Conservation (phyloP, 2,888 invertebrate genomes). For the Drosophila paramelanica region DNA sequence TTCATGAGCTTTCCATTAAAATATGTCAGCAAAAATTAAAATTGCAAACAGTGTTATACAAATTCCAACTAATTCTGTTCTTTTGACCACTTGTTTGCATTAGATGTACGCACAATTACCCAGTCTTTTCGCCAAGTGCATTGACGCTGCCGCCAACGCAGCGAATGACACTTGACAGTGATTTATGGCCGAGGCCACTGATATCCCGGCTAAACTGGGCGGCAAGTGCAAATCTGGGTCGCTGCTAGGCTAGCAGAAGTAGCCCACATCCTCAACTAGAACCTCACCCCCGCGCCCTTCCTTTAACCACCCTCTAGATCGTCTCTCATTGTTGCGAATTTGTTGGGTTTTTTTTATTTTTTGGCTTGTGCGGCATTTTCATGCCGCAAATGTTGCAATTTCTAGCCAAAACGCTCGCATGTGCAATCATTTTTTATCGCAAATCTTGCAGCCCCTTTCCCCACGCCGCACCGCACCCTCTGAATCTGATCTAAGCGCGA, state of each 20-base stretch:
- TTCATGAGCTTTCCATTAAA: too few relatives aligned
- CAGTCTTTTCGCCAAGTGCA: constrained; percentile 7
- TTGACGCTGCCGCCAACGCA: constrained; percentile 33
- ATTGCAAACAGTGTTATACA: too few relatives aligned
- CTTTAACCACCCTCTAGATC: neutral
- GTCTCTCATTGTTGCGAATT: constrained; percentile 54
- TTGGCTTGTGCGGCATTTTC: constrained; percentile 52
- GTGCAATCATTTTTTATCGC: constrained; percentile 80
- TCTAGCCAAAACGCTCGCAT: constrained; percentile 71
- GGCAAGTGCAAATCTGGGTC: constrained; percentile 77
- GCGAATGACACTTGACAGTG: constrained; percentile 85
- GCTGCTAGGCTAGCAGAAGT: constrained; percentile 20
- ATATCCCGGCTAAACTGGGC: constrained; percentile 75
- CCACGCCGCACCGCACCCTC: neutral
- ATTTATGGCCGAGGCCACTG: constrained; percentile 83
- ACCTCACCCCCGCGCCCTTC: neutral
- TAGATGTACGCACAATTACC: neutral
- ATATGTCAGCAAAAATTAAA: too few relatives aligned
- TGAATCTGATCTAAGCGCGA: neutral
- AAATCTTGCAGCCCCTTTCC: constrained; percentile 47
- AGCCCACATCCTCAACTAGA: constrained; percentile 12
- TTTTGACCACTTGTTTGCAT: neutral
- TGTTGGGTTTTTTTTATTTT: constrained; percentile 44
- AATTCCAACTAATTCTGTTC: too few relatives aligned
- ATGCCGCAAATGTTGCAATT: constrained; percentile 81